phyloP scores from a whole-genome alignment of 2,888 invertebrate species.

The Tromatobia lineatoria region DNA sequence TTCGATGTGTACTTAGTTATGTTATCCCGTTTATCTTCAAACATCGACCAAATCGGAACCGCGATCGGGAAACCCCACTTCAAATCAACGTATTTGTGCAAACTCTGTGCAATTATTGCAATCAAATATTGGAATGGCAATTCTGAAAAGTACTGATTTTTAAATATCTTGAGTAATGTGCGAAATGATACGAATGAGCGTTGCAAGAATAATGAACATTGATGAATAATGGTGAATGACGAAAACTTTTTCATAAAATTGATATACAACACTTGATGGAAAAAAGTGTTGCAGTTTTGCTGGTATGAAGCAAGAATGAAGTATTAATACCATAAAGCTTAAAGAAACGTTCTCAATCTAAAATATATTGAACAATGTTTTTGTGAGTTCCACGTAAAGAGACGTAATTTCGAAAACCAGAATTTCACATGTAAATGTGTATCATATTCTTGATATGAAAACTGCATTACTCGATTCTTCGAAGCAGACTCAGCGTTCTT shows the following conservation, averaged over 20 bases:
- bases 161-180: not conserved
- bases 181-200: too few relatives aligned
- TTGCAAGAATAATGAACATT: not conserved
- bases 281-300: too few relatives aligned
- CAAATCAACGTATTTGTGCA: too few relatives aligned
- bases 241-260: not conserved
- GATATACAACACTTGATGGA: too few relatives aligned
- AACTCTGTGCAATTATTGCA: too few relatives aligned
- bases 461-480: not conserved
- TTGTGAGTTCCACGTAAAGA: not conserved
- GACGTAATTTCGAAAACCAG: not conserved
- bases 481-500: not conserved
- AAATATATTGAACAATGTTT: not conserved
- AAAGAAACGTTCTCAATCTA: too few relatives aligned
- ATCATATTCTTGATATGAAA: not conserved
- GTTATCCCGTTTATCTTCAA: constrained; percentile 28
- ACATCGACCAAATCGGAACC: constrained; percentile 22
- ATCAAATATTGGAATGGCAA: too few relatives aligned
- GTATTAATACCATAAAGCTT: too few relatives aligned
- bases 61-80: constrained; percentile 3
- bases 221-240: too few relatives aligned
- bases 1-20: constrained; percentile 31
- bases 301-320: too few relatives aligned
- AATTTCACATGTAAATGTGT: not conserved
- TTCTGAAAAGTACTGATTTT: not conserved